phyloP scores from a whole-genome alignment of 2,888 invertebrate species.

The Incurvaria masculella region DNA sequence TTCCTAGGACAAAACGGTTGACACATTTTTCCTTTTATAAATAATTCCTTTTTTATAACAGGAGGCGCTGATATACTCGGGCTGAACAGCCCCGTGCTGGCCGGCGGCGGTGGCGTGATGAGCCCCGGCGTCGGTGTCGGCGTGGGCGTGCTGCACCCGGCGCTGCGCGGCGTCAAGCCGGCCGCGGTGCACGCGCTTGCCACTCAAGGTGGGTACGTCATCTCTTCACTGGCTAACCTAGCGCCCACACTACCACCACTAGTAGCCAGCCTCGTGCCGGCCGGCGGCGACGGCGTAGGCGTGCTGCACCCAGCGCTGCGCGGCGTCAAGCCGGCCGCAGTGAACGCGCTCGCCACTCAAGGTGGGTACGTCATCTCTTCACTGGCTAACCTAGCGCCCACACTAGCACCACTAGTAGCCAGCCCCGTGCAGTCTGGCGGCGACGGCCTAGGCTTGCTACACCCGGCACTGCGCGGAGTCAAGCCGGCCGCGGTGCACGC shows the following conservation, averaged over 20 bases:
- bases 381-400: neutral
- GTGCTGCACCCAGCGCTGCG: neutral
- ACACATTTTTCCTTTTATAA: no score
- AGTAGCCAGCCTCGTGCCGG: neutral
- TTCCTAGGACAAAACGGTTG: no score
- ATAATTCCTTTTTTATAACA: no score
- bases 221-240: neutral
- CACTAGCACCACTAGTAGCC: neutral
- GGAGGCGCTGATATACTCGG: slow-evolving; percentile 47
- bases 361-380: slow-evolving; percentile 44
- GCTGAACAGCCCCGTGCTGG: slow-evolving; percentile 44
- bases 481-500: slow-evolving; percentile 53
- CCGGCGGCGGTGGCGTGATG: slow-evolving; percentile 47
- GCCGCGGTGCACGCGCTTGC: slow-evolving; percentile 46
- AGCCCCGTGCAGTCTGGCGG: slow-evolving; percentile 20
- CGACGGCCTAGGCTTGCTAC: slow-evolving; percentile 51
- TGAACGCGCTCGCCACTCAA: slow-evolving; percentile 49
- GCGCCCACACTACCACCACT: neutral
- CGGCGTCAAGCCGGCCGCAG: slow-evolving; percentile 18
- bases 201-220: slow-evolving; percentile 54
- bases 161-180: slow-evolving; percentile 63
- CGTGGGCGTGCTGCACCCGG: slow-evolving; percentile 59
- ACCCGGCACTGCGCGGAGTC: slow-evolving; percentile 66
- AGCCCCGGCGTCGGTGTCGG: slow-evolving; percentile 45
- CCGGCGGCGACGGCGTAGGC: neutral